Evolutionary conservation across 2,113 vertebrate genomes (phyloP).

Genomic region (Myanophis thanlyinensis): DNA sequence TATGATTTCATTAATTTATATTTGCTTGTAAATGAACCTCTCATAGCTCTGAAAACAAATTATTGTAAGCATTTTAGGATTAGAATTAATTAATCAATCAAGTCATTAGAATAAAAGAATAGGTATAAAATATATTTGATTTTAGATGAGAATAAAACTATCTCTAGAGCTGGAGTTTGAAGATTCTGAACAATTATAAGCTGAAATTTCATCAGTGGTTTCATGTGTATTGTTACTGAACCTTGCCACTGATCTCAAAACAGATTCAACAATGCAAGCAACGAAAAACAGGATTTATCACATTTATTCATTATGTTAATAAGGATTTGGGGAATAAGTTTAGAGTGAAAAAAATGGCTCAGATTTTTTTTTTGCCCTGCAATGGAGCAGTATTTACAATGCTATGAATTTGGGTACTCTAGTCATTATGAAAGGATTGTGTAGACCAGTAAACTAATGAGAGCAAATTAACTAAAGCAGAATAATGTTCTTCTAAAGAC

Average conservation of each 20-base stretch:
- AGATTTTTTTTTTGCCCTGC: background rate
- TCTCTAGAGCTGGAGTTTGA: background rate
- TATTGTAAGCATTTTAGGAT: background rate
- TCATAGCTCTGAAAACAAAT: background rate
- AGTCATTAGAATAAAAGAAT: background rate
- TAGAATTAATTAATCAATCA: no score
- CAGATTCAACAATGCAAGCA: background rate
- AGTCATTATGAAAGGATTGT: background rate
- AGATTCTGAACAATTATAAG: background rate
- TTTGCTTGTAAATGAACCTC: background rate
- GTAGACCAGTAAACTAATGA: background rate
- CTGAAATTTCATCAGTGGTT: background rate
- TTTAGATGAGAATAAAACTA: background rate
- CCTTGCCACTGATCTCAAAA: background rate
- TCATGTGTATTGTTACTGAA: background rate
- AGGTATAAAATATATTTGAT: background rate
- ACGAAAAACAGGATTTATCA: background rate
- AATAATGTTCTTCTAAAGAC: background rate
- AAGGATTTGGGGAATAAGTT: background rate
- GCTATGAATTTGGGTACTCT: background rate
- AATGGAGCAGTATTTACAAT: background rate
- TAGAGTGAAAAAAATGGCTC: background rate
- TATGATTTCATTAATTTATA: background rate
- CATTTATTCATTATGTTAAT: background rate
- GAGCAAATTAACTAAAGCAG: background rate